Conservation (phyloP, 2,797 vertebrate species). For the Pipistrellus pipistrellus region DNA sequence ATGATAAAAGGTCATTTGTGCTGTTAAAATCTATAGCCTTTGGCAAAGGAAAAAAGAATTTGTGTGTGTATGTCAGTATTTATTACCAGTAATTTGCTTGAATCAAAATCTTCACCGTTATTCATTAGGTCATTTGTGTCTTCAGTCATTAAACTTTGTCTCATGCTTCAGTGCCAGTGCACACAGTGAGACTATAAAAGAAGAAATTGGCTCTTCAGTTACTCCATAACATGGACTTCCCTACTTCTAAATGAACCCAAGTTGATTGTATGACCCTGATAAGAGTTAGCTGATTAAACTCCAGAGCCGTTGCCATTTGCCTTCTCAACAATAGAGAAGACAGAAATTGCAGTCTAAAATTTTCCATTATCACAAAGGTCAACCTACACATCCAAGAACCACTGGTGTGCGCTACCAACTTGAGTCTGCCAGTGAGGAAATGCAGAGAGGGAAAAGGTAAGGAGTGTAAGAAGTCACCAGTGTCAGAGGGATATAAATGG, state of each 20-base stretch:
- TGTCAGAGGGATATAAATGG: not conserved
- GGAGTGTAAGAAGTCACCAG: not conserved
- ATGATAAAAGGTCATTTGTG: conserved; percentile 52
- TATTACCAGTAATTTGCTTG: conserved; percentile 28
- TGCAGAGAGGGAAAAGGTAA: conserved; percentile 22
- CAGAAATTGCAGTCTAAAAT: conserved; percentile 53
- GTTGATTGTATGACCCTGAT: conserved; percentile 42
- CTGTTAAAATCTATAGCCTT: conserved; percentile 62
- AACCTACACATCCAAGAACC: conserved; percentile 32
- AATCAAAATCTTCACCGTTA: conserved; percentile 61
- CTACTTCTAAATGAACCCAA: not conserved
- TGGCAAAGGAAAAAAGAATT: conserved; percentile 61
- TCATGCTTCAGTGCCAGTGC: conserved; percentile 30
- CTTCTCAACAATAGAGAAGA: not conserved
- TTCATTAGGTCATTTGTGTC: conserved; percentile 64
- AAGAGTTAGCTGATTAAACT: conserved; percentile 22
- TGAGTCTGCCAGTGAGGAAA: conserved; percentile 26
- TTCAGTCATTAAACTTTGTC: conserved; percentile 61
- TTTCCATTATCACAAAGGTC: conserved; percentile 62
- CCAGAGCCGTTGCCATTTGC: not conserved
- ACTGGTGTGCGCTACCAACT: not conserved
- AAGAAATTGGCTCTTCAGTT: not conserved
- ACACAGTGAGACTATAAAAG: conserved; percentile 30
- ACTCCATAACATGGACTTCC: not conserved
- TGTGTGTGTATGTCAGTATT: conserved; percentile 28